Conservation (phyloP, 2,888 invertebrate genomes). For the Pachliopta kotzebuea region DNA sequence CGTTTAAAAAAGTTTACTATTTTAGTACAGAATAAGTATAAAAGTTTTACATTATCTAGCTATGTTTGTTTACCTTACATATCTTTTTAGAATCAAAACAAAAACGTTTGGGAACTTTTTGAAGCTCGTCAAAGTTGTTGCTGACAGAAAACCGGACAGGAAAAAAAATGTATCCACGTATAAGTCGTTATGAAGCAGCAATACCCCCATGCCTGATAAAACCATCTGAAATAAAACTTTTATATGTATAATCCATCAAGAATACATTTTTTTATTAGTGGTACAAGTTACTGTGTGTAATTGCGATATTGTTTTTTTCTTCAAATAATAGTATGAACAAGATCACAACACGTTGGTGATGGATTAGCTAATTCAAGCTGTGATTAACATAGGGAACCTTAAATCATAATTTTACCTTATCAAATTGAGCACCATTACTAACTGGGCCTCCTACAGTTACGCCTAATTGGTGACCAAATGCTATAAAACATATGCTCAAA, state of each 20-base stretch:
- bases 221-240: conserved; percentile 42
- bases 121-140: conserved; percentile 61
- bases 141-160: conserved; percentile 81
- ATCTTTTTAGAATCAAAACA: conserved; percentile 78
- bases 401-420: conserved; percentile 64
- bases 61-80: conserved; percentile 75
- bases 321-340: too few species aligned
- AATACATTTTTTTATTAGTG: too few species aligned
- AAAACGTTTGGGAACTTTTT: conserved; percentile 64
- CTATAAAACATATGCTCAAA: conserved; percentile 78
- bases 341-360: neutral
- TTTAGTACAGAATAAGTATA: too few species aligned
- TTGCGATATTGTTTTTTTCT: too few species aligned
- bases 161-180: conserved; percentile 84
- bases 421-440: conserved; percentile 76
- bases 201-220: conserved; percentile 46
- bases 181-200: conserved; percentile 81
- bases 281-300: too few species aligned
- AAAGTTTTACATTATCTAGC: neutral
- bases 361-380: neutral
- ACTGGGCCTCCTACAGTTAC: conserved; percentile 76
- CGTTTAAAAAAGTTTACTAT: too few species aligned
- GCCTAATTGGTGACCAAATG: conserved; percentile 79
- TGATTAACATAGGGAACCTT: neutral
- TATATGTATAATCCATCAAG: neutral